phyloP scores from a whole-genome alignment of 2,888 invertebrate species.

The Labia minor region DNA sequence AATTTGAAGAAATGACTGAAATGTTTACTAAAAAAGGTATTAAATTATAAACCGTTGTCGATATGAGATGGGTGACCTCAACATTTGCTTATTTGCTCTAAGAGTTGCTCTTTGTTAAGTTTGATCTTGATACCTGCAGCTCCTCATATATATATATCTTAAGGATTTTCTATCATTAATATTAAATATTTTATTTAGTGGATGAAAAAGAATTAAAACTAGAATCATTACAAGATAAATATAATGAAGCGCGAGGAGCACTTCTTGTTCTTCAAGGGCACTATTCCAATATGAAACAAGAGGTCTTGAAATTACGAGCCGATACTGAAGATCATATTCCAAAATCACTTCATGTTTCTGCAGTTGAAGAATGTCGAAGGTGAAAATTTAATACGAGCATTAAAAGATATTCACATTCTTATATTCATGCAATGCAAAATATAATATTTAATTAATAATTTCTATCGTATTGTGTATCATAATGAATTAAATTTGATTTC shows the following conservation, averaged over 20 bases:
- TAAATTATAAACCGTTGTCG: neutral
- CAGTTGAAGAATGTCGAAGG: neutral
- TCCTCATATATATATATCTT: neutral
- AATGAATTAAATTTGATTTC: no score
- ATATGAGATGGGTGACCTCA: neutral
- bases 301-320: neutral
- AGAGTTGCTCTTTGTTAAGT: neutral
- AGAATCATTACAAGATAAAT: neutral
- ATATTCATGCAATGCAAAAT: no score
- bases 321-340: neutral
- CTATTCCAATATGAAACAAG: neutral
- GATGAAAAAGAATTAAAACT: neutral
- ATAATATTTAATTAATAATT: no score
- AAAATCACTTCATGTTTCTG: neutral
- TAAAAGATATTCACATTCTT: no score
- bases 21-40: neutral
- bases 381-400: neutral
- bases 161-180: neutral
- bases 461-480: no score
- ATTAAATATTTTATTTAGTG: no score
- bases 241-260: neutral
- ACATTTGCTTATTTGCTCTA: neutral
- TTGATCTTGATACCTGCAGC: neutral
- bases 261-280: neutral
- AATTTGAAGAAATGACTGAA: neutral